Evolutionary conservation across 2,888 invertebrate species (phyloP).

Genomic region (Meteorus colon): DNA sequence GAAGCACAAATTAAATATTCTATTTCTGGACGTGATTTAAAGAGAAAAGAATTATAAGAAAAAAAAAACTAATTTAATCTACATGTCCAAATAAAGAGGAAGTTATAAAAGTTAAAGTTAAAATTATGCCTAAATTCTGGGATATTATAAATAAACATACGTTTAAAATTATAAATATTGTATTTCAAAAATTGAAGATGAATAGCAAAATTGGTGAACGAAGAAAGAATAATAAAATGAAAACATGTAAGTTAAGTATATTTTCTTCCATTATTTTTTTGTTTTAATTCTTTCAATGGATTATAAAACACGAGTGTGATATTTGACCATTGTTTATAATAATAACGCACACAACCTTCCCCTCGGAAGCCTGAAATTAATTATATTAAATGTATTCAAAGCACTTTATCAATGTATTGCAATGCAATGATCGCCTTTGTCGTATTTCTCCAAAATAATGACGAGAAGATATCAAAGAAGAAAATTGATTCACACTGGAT

Average conservation of each 20-base stretch:
- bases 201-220: not conserved
- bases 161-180: not conserved
- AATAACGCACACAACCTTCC: not conserved
- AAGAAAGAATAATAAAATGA: not conserved
- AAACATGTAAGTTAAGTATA: not conserved
- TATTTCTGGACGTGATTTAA: slow-evolving; percentile 22
- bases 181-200: slow-evolving; percentile 14
- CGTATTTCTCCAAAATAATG: not conserved
- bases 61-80: not conserved
- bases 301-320: slow-evolving; percentile 5
- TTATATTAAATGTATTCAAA: not conserved
- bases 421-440: not conserved
- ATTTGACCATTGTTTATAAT: slow-evolving; percentile 4
- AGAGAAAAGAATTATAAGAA: not conserved
- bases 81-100: slow-evolving; percentile 2
- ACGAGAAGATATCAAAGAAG: not conserved
- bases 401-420: slow-evolving; percentile 8
- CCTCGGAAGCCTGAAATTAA: not conserved
- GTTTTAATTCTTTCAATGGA: not conserved
- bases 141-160: not conserved
- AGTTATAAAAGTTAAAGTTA: not conserved
- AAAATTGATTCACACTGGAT: not conserved
- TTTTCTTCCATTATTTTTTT: not conserved
- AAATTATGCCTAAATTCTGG: slow-evolving; percentile 14
- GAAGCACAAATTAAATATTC: not conserved